Evolutionary conservation across 2,888 invertebrate genomes (phyloP), one percentile per base, ranked within the genome.

Genomic region (Parnassius smintheus): DNA sequence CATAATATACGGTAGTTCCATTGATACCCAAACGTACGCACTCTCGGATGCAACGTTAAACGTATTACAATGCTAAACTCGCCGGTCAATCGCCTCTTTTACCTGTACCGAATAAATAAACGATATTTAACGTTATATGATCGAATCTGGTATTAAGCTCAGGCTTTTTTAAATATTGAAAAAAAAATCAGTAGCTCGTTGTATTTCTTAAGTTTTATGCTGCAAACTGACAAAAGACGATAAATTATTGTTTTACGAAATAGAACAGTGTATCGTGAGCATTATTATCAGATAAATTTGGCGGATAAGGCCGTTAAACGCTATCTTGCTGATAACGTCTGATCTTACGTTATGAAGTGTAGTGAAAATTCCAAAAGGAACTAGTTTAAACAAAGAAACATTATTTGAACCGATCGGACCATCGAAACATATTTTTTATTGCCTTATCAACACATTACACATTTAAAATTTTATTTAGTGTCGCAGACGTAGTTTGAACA

Each of bases 271-370:
- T 60, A 64, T 52, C 58, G 49, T 44, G 56, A 59, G 56, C 56
- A 61, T 56, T 62, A 65, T 84, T 85, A 87, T 86, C 86, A 77
- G 82, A 85, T 88, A 86, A 83, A 72, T 75, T 75, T 71, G 64
- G 72, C 72, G 84, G 87, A 88, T 88, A 86, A 86, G 77, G 75
- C 76, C 74, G 74, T 75, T 72, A 56, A 63, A 72, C 70, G 74
- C 75, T 86, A 88, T 88, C 89, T 78, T 57, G 18, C 68, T 82
- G 89, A 88, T 89, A 89, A 85, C 76, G 69, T 68, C 73, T 77
- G 81, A 85, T 85, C 86, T 82, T 69, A 72, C 72, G 74, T 77
- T 49, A 73, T 77, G 77, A 75, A 74, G 75, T 77, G 77, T 74
- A 35, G 35, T 77, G 70, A 70, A 64, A 67, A 75, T 76, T 76